Percentiles rank a stretch among this genome's conserved stretches.
Conservation (phyloP, 2,797 vertebrate genomes). For the Arctocebus calabarensis region DNA sequence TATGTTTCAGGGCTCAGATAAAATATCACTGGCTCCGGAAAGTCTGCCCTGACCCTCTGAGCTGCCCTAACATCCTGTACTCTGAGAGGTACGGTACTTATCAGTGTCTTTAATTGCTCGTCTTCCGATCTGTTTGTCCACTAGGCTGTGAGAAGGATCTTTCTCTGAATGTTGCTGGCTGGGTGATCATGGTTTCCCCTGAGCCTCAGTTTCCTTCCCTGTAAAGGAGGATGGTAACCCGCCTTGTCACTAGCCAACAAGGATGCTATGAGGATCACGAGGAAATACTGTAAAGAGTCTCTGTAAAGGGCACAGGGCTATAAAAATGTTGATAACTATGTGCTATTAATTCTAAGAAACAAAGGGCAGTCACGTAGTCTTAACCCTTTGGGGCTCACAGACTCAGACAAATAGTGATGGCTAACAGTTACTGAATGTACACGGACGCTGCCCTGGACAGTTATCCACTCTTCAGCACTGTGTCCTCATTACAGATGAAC, state of each 20-base stretch:
- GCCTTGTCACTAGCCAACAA: not conserved
- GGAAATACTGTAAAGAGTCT: not conserved
- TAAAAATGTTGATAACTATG: not conserved
- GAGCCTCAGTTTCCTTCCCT: not conserved
- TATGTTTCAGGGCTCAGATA: not conserved
- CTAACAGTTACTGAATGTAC: not conserved
- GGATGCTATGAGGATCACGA: not conserved
- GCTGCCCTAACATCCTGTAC: not conserved
- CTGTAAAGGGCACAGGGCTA: not conserved
- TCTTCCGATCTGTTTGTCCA: not conserved
- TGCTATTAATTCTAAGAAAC: slow-evolving; percentile 6
- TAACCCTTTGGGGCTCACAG: not conserved
- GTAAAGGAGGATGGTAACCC: not conserved
- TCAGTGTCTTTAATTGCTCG: not conserved
- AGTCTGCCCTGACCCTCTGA: not conserved
- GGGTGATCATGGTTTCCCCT: not conserved
- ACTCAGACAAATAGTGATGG: not conserved
- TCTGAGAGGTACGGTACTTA: not conserved
- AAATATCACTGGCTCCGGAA: not conserved
- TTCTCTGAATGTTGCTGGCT: not conserved
- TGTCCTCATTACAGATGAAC: not conserved
- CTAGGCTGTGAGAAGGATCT: not conserved
- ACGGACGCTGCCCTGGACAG: too few relatives aligned
- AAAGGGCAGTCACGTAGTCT: not conserved
- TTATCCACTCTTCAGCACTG: not conserved